Percentiles rank a stretch among this genome's conserved stretches.
Evolutionary conservation across 2,888 invertebrate genomes (phyloP).

Genomic region (Liposcelis brunnea): DNA sequence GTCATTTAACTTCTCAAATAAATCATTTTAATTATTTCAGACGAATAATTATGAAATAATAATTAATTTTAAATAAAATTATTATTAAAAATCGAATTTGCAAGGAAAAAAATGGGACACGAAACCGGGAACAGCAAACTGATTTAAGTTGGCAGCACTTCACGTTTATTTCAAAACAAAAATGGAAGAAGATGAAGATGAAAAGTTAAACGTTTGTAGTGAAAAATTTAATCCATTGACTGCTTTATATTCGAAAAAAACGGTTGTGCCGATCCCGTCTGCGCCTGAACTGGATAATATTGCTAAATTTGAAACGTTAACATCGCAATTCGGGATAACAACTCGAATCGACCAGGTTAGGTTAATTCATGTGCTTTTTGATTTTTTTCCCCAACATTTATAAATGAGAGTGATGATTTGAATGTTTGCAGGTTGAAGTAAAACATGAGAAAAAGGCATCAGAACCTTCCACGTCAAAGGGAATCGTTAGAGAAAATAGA

Average conservation of each 20-base stretch:
- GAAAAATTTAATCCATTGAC: conserved; percentile 49
- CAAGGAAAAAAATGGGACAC: too few species aligned
- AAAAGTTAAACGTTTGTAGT: conserved; percentile 35
- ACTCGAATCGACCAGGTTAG: conserved; percentile 22
- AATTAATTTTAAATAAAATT: too few species aligned
- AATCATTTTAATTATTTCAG: too few species aligned
- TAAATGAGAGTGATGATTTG: too few species aligned
- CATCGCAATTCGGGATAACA: conserved; percentile 22
- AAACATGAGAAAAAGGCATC: conserved; percentile 4
- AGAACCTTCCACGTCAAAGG: conserved; percentile 19
- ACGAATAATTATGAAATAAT: too few species aligned
- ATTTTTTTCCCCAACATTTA: too few species aligned
- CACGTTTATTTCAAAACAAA: too few species aligned
- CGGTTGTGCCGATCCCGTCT: conserved; percentile 34
- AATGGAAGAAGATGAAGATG: conserved; percentile 21
- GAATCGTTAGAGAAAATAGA: conserved; percentile 21
- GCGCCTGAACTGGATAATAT: conserved; percentile 53
- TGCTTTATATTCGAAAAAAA: conserved; percentile 42
- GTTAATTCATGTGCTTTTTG: conserved; percentile 9
- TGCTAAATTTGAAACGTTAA: conserved; percentile 37
- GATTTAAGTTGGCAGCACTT: too few species aligned
- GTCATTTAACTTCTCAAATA: too few species aligned
- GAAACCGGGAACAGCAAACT: too few species aligned
- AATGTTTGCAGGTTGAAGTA: not conserved
- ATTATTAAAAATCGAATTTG: too few species aligned